A percentile compares a stretch with the other conserved stretches of the same genome.
Evolutionary conservation across 2,113 vertebrate species (phyloP).

Genomic region (Rhinolophus ferrumequinum): DNA sequence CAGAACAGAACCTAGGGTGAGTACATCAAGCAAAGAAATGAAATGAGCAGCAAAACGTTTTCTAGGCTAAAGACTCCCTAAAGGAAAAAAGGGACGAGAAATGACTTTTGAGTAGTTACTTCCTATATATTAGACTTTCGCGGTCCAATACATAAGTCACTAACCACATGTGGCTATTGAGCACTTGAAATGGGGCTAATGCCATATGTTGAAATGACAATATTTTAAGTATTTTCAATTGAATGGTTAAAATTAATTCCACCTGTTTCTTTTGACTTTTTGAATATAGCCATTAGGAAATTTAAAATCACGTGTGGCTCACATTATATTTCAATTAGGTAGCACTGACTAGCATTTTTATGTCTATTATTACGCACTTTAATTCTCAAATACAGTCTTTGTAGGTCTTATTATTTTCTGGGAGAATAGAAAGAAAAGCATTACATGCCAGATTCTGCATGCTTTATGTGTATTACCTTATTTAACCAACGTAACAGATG

Average conservation of each 20-base stretch:
- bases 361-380: background rate
- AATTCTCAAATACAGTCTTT: slow-evolving; percentile 33
- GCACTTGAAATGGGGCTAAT: background rate
- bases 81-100: slow-evolving; percentile 31
- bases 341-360: background rate
- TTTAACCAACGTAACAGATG: background rate
- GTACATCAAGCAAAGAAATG: slow-evolving; percentile 7
- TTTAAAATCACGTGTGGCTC: background rate
- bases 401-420: background rate
- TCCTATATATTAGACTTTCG: background rate
- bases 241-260: background rate
- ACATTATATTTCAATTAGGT: slow-evolving; percentile 18
- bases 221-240: background rate
- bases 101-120: background rate
- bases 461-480: background rate
- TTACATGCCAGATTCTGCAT: background rate
- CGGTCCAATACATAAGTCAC: background rate
- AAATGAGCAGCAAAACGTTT: background rate
- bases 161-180: background rate
- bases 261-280: background rate
- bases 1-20: background rate
- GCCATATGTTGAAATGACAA: background rate
- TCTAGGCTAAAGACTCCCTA: background rate
- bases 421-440: background rate
- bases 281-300: background rate